These are phyloP conservation scores for Mizuhopecten yessoensis DNA, from an alignment of 1,140 invertebrate genomes.

Conservation along the genomic window DNA sequence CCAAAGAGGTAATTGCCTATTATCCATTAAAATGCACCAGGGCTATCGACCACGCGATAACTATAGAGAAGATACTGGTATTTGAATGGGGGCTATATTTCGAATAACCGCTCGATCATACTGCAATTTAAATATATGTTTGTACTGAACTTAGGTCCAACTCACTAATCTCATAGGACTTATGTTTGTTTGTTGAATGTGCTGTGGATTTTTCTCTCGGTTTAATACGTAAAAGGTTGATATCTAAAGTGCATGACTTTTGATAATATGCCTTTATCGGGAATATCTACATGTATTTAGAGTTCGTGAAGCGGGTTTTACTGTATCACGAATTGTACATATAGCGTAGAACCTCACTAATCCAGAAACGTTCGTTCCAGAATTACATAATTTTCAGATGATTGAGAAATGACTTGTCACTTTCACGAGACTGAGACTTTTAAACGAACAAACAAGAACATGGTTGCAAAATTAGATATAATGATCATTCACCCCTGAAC, in stretches of 20 bases:
- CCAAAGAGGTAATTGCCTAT: background rate
- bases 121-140: background rate
- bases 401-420: too few species aligned
- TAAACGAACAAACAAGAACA: too few species aligned
- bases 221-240: background rate
- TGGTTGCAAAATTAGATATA: too few species aligned
- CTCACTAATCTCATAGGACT: background rate
- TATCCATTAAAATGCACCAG: background rate
- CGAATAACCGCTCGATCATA: background rate
- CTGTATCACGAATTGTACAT: too few species aligned
- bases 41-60: background rate
- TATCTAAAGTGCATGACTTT: background rate
- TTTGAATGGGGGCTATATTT: background rate
- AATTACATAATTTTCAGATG: too few species aligned
- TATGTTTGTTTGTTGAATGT: conserved; percentile 26
- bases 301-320: background rate
- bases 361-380: too few species aligned
- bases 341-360: too few species aligned
- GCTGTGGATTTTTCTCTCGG: background rate
- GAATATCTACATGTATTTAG: background rate
- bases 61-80: background rate
- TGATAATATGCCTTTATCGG: background rate
- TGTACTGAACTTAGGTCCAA: background rate
- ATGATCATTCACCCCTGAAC: too few species aligned
- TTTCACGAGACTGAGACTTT: too few species aligned